Base-by-base conservation (phyloP, 2,888 invertebrate species). In the Plebejus argus region DNA sequence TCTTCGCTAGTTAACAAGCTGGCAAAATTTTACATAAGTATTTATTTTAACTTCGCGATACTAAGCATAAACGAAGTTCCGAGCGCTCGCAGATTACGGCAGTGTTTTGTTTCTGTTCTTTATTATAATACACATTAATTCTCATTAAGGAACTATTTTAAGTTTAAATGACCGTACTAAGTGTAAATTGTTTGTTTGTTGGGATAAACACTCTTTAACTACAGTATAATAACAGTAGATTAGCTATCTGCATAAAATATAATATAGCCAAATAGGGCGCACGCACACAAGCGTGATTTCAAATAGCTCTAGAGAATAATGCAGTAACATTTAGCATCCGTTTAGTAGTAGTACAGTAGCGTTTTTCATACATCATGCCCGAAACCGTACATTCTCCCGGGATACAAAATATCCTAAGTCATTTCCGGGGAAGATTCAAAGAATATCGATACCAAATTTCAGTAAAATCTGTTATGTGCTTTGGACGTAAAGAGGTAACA, bases 11-110 rank as follows among this genome's bases (percentile, higher is more conserved):
- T 72, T 72, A 72, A 49, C 72, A 45, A 72, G 45, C 23, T 45
- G 72, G 49, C 74, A 15, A 74, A 74, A 33, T 53, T 53, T 74
- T 28, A 33, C 49, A 53, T 74, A n/a, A n/a, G n/a, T n/a, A 74
- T 74, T 74, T 74, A 23, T 74, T 74, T 49, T 49, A 49, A 49
- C 20, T 53, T 23, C 10, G 28, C 12, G 28, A 45, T 53, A 23
- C 53, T 49, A 74, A 74, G 6, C 20, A 28, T 53, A 74, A 74
- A 53, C 74, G 28, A 74, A 74, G 45, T 53, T 74, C 1, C 18
- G 28, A 53, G 74, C 49, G 49, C 74, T 15, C 12, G 49, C 3
- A 74, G 71, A 71, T 71, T 71, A 71, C 66, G 61, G 23, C 23
- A 66, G 66, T 66, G 28, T 66, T 66, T 66, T 39, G 20, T 72